Evolutionary conservation across 2,113 vertebrate genomes (phyloP).

Genomic region (Sisor rabdophorus): DNA sequence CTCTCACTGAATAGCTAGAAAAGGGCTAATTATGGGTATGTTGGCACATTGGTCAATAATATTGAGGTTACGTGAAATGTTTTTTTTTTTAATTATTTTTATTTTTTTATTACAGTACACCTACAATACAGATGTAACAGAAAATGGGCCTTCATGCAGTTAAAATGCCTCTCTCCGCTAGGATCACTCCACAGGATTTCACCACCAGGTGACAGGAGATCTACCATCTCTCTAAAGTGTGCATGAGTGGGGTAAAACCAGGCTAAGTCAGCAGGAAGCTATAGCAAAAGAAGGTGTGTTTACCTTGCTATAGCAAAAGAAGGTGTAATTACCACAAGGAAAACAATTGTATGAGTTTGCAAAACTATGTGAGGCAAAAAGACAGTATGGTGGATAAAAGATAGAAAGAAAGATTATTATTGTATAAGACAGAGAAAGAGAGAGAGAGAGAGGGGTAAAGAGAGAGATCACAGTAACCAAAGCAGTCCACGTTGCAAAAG

Average conservation of each 20-base stretch:
- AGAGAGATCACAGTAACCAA: constrained; percentile 59
- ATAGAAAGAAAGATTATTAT: constrained; percentile 69
- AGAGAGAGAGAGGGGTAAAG: constrained; percentile 11
- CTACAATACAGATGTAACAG: constrained; percentile 15
- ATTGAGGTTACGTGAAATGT: too few species aligned
- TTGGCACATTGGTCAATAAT: too few species aligned
- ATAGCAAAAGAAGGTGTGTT: constrained; percentile 52
- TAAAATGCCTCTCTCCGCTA: background rate
- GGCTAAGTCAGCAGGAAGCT: constrained; percentile 47
- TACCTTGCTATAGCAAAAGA: constrained; percentile 61
- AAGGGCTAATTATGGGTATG: too few species aligned
- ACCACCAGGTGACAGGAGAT: background rate
- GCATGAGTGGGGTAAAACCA: constrained; percentile 26
- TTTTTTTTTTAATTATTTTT: too few species aligned
- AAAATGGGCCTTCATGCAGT: background rate
- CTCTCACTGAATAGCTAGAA: background rate
- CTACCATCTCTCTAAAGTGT: constrained; percentile 14
- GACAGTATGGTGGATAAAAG: constrained; percentile 63
- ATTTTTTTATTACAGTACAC: too few species aligned
- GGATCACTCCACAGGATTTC: background rate
- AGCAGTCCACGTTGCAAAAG: constrained; percentile 70
- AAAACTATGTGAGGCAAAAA: constrained; percentile 61
- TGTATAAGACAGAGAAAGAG: constrained; percentile 70
- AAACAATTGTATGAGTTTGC: constrained; percentile 62
- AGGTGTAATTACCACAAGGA: constrained; percentile 37